Conservation (phyloP, 2,797 vertebrate genomes). For the Atherinosoma microstoma region DNA sequence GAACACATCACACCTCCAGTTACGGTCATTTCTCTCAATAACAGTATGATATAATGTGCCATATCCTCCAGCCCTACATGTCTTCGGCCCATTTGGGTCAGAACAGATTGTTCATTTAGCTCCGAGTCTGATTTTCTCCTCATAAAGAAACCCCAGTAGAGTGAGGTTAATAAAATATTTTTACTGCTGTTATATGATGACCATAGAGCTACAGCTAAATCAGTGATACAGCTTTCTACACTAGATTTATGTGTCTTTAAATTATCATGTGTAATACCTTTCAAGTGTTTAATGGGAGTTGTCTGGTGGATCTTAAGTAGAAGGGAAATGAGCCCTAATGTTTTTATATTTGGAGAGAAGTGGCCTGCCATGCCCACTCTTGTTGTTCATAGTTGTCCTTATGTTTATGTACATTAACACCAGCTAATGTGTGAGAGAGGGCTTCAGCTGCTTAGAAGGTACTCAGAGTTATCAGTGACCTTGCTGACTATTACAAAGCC, state of each 20-base stretch:
- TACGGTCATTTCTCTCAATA: conserved; percentile 28
- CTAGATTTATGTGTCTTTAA: conserved; percentile 25
- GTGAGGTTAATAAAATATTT: conserved; percentile 57
- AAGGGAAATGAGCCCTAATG: background rate
- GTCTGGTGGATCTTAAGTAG: background rate
- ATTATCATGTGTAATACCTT: conserved; percentile 25
- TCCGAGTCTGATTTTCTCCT: conserved; percentile 40
- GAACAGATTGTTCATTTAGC: conserved; percentile 53
- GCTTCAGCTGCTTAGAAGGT: background rate
- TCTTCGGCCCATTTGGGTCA: conserved; percentile 18
- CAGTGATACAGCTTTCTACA: conserved; percentile 28
- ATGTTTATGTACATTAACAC: background rate
- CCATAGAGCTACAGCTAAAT: conserved; percentile 43
- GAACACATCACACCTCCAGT: conserved; percentile 23
- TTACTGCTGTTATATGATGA: conserved; percentile 49
- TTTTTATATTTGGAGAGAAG: background rate
- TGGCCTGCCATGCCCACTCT: background rate
- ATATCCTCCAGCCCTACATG: conserved; percentile 7
- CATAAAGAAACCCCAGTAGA: conserved; percentile 54
- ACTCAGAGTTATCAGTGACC: background rate
- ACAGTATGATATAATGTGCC: conserved; percentile 14
- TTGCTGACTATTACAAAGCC: background rate
- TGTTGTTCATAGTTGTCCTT: background rate
- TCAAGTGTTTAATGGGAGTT: conserved; percentile 33
- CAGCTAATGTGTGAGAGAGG: background rate